phyloP scores from a whole-genome alignment of 2,797 vertebrate species.

The Nothura maculosa region DNA sequence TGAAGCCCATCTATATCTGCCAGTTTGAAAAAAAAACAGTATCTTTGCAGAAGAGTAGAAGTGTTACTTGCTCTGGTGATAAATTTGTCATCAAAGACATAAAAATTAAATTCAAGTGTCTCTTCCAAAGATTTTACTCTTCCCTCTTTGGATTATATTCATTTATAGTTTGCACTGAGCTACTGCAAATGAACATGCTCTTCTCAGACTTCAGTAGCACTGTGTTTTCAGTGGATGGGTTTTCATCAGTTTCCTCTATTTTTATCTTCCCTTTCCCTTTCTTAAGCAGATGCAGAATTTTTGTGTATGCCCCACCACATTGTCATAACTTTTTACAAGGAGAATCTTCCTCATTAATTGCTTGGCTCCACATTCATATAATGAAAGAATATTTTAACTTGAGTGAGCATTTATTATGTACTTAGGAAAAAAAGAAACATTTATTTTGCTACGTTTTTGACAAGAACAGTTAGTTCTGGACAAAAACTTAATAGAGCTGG shows the following conservation, averaged over 20 bases:
- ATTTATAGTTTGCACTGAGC: background rate
- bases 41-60: background rate
- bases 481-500: background rate
- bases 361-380: background rate
- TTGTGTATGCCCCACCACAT: background rate
- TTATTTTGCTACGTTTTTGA: background rate
- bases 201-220: background rate
- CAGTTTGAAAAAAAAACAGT: constrained; percentile 14
- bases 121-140: background rate
- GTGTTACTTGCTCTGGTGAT: constrained; percentile 23
- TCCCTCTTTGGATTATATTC: background rate
- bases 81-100: constrained; percentile 24
- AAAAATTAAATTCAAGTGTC: constrained; percentile 25
- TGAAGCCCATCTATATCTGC: background rate
- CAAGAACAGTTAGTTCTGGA: background rate
- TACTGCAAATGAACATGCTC: background rate
- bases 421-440: background rate
- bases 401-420: background rate
- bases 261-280: background rate
- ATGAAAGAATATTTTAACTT: background rate
- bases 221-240: background rate
- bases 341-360: background rate
- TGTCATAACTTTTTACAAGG: background rate
- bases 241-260: background rate
- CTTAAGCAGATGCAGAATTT: background rate